Conservation (phyloP, 2,113 vertebrate species). For the Miniopterus natalensis region DNA sequence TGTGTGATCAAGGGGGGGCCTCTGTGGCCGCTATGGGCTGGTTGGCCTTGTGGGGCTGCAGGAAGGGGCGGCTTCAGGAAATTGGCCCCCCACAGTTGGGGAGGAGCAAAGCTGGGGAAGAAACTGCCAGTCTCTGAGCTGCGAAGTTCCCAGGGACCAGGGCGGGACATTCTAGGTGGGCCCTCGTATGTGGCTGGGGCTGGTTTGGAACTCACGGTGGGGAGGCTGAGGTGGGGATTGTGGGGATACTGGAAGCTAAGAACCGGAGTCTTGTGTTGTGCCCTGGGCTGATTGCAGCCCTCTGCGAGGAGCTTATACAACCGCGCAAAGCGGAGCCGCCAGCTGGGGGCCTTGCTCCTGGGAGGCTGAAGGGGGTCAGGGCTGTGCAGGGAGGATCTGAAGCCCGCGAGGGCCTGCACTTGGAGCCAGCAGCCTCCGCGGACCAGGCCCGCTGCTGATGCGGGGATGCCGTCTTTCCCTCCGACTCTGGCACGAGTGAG, state of each 20-base stretch:
- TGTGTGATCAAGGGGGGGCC: background rate
- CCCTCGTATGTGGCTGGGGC: background rate
- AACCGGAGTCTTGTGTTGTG: background rate
- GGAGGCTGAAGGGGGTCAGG: background rate
- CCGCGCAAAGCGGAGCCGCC: accelerated
- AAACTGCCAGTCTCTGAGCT: background rate
- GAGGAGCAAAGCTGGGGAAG: slow-evolving; percentile 15
- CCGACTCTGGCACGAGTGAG: background rate
- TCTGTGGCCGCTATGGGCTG: background rate
- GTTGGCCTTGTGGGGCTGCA: background rate
- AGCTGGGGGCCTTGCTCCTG: background rate
- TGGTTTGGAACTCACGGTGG: background rate
- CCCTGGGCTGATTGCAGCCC: background rate
- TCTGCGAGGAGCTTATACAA: background rate
- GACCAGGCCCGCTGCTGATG: accelerated
- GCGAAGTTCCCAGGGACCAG: slow-evolving; percentile 38
- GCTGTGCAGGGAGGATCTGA: background rate
- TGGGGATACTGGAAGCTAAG: background rate
- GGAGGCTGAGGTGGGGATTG: background rate
- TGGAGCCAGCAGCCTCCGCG: background rate
- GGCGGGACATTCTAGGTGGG: background rate
- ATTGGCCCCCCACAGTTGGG: background rate
- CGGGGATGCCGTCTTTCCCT: background rate
- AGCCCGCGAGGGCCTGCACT: background rate
- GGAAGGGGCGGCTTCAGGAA: background rate